Percentiles rank a stretch among this genome's conserved stretches.
These are phyloP conservation scores for Dasysyrphus tricinctus DNA, from an alignment of 2,888 invertebrate species.

Conservation along the genomic window DNA sequence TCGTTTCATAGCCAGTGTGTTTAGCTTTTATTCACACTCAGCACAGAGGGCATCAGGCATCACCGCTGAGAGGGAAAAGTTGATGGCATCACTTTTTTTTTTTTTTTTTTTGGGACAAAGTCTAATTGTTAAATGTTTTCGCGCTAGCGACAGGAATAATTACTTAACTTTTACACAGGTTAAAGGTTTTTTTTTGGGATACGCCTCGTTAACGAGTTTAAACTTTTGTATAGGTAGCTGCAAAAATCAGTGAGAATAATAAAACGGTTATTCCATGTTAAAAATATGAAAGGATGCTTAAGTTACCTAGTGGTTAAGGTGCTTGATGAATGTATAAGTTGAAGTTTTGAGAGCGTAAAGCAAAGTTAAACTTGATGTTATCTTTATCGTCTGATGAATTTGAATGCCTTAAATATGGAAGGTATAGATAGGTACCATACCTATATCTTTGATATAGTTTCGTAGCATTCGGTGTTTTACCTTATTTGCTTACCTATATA, in stretches of 20 bases:
- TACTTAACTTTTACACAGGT: constrained; percentile 55
- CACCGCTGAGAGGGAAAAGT: constrained; percentile 20
- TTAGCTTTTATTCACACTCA: constrained; percentile 36
- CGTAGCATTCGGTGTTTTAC: background rate
- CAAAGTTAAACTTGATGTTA: background rate
- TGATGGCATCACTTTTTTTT: constrained; percentile 39
- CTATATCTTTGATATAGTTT: background rate
- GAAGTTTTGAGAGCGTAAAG: too few relatives aligned
- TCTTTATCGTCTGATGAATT: constrained; percentile 23
- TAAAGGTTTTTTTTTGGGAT: constrained; percentile 24
- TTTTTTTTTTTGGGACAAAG: constrained; percentile 50
- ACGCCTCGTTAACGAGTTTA: constrained; percentile 54
- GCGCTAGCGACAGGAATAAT: constrained; percentile 50
- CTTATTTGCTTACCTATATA: background rate
- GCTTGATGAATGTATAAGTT: too few relatives aligned
- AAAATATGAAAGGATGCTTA: constrained; percentile 26
- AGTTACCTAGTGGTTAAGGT: background rate
- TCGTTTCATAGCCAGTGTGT: constrained; percentile 42
- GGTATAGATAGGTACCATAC: background rate
- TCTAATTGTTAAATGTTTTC: constrained; percentile 61
- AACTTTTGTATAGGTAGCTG: constrained; percentile 28
- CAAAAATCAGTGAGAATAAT: constrained; percentile 48
- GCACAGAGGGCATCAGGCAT: background rate
- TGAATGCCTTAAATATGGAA: background rate
- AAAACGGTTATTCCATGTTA: constrained; percentile 15